phyloP scores from a whole-genome alignment of 2,797 vertebrate genomes.

The Pitangus sulphuratus region DNA sequence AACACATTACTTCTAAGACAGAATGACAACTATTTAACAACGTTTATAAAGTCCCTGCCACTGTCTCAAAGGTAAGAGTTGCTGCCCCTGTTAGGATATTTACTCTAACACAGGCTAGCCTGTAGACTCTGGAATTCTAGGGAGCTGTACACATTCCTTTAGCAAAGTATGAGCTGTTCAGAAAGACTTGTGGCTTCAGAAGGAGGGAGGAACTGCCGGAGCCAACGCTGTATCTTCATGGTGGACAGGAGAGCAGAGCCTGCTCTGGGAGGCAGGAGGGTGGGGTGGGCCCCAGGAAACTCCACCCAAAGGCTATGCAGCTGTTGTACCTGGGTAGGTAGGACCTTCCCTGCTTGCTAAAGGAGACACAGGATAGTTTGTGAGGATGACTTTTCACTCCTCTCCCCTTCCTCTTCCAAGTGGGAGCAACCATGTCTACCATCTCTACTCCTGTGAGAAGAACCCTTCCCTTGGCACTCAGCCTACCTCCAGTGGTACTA shows the following conservation, averaged over 20 bases:
- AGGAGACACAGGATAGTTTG: neutral
- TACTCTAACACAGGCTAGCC: neutral
- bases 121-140: neutral
- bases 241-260: neutral
- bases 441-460: neutral
- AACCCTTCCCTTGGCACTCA: neutral
- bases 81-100: neutral
- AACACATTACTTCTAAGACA: neutral
- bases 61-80: neutral
- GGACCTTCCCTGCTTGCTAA: neutral
- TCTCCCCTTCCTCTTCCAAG: neutral
- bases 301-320: neutral
- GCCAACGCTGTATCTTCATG: accelerated
- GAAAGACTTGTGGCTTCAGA: neutral
- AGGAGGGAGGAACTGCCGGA: neutral
- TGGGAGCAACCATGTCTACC: neutral
- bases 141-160: neutral
- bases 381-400: neutral
- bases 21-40: neutral
- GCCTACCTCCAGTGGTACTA: neutral
- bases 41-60: neutral
- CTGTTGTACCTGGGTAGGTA: neutral
- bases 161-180: neutral
- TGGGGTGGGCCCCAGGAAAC: neutral
- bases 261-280: neutral